phyloP scores from a whole-genome alignment of 1,140 invertebrate species.

The Holotrichia oblita region DNA sequence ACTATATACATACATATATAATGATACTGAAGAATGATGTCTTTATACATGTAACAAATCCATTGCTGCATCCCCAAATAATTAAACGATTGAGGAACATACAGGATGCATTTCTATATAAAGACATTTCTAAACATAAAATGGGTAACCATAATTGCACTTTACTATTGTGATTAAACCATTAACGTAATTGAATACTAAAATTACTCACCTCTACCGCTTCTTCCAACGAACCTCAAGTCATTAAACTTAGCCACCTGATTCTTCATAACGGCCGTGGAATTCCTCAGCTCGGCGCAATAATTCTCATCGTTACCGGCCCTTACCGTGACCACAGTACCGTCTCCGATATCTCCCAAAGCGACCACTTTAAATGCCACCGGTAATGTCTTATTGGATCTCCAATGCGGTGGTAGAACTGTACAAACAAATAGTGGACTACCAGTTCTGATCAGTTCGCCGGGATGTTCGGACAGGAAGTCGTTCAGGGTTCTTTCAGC shows the following conservation, averaged over 20 bases:
- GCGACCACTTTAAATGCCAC: conserved; percentile 94
- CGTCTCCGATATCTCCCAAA: conserved; percentile 91
- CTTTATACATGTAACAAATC: too few relatives aligned
- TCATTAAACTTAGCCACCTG: conserved; percentile 99
- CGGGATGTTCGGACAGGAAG: conserved; percentile 90
- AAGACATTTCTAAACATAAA: too few relatives aligned
- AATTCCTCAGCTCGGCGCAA: conserved; percentile 93
- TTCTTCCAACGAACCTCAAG: conserved; percentile 95
- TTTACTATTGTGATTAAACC: neutral
- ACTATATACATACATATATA: too few relatives aligned
- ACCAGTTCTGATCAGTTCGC: conserved; percentile 92
- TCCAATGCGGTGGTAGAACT: conserved; percentile 91
- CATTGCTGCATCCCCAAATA: too few relatives aligned
- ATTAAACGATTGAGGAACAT: too few relatives aligned
- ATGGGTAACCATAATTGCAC: neutral
- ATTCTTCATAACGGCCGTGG: conserved; percentile 95
- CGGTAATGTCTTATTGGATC: conserved; percentile 97
- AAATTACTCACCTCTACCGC: conserved; percentile 88
- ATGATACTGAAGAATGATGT: too few relatives aligned
- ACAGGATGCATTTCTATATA: too few relatives aligned
- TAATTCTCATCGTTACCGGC: conserved; percentile 98
- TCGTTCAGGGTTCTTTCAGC: conserved; percentile 88
- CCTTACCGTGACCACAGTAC: conserved; percentile 93
- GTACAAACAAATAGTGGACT: conserved; percentile 94
- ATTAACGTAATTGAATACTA: neutral